Conservation (phyloP, 2,113 vertebrate species). For the Anoura caudifer region DNA sequence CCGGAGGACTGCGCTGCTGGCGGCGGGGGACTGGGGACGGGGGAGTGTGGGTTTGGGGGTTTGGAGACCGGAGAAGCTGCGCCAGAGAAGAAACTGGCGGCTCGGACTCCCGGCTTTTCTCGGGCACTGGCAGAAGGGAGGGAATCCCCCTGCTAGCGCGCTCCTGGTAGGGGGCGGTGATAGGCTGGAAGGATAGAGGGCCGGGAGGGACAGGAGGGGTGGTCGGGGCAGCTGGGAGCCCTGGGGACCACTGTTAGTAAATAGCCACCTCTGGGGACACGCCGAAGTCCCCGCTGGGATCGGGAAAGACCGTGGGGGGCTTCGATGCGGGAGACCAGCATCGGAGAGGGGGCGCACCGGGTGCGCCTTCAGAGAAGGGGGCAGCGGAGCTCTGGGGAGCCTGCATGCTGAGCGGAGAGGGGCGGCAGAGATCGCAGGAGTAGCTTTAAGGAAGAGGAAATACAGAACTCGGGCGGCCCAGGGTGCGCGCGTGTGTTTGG, state of each 20-base stretch:
- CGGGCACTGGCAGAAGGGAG: not conserved
- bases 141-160: not conserved
- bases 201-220: not conserved
- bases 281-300: not conserved
- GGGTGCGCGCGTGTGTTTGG: constrained; percentile 17
- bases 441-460: constrained; percentile 74
- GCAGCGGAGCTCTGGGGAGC: not conserved
- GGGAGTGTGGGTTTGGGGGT: not conserved
- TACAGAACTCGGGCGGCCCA: not conserved
- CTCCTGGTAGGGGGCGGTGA: not conserved
- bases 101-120: not conserved
- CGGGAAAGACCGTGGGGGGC: not conserved
- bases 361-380: not conserved
- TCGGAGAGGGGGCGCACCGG: not conserved
- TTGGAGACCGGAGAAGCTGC: not conserved
- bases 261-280: not conserved
- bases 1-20: not conserved
- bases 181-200: not conserved
- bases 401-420: not conserved
- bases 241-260: not conserved
- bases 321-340: not conserved
- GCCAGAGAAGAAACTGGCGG: not conserved
- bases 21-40: not conserved
- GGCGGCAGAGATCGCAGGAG: not conserved
- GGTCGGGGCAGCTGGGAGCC: not conserved